Evolutionary conservation across 2,113 vertebrate genomes (phyloP).

Genomic region (sheep (Ovis aries)): ARS-UI_Ramb_v3.0 NC_056059.1:4012001-4012500

Average conservation of each 20-base stretch:
- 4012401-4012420: too few species aligned
- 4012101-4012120: not conserved
- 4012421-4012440: too few species aligned
- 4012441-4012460: too few species aligned
- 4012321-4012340: not conserved
- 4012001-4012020: not conserved
- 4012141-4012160: not conserved
- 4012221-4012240: not conserved
- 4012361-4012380: too few species aligned
- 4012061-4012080: not conserved
- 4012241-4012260: not conserved
- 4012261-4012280: not conserved
- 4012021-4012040: not conserved
- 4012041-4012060: not conserved
- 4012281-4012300: not conserved
- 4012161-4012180: not conserved
- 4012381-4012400: too few species aligned
- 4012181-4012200: not conserved
- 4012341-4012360: too few species aligned
- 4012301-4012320: not conserved
- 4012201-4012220: not conserved
- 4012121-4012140: not conserved
- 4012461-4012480: too few species aligned
- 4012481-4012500: too few species aligned
- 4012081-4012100: not conserved